A percentile compares a stretch with the other conserved stretches of the same genome.
These are phyloP conservation scores for Menidia beryllina DNA, from an alignment of 2,113 vertebrate genomes.

Conservation along the genomic window DNA sequence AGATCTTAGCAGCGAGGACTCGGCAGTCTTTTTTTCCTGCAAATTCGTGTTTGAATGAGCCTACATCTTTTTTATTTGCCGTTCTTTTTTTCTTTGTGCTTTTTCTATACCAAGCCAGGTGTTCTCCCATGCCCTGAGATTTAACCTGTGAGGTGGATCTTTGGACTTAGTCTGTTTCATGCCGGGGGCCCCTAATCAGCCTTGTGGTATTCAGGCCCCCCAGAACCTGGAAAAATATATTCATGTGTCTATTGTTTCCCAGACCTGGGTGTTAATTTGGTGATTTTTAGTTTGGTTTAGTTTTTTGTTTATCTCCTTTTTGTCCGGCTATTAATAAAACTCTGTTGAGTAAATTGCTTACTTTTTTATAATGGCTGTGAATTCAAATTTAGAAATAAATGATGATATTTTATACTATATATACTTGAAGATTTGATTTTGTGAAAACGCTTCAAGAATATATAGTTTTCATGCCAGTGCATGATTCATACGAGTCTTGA, in stretches of 20 bases:
- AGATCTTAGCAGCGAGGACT: slow-evolving; percentile 15
- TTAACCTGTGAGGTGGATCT: slow-evolving; percentile 68
- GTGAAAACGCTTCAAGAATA: too few species aligned
- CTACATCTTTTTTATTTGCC: slow-evolving; percentile 30
- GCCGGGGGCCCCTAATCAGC: slow-evolving; percentile 77
- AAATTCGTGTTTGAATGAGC: slow-evolving; percentile 35
- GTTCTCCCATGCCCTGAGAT: slow-evolving; percentile 74
- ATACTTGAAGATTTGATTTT: too few species aligned
- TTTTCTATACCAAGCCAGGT: slow-evolving; percentile 22
- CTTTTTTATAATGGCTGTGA: too few species aligned
- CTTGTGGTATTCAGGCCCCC: slow-evolving; percentile 80
- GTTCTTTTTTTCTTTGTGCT: accelerated
- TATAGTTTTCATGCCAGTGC: too few species aligned
- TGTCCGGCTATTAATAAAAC: too few species aligned
- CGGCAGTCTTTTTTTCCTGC: background rate
- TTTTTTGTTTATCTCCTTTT: too few species aligned
- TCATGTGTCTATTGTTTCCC: slow-evolving; percentile 2
- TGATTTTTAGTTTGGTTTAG: background rate
- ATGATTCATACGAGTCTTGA: too few species aligned
- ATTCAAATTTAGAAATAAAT: too few species aligned
- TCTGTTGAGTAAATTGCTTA: too few species aligned
- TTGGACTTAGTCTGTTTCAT: slow-evolving; percentile 77
- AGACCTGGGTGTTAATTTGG: background rate
- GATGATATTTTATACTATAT: too few species aligned
- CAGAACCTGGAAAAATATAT: too few species aligned